Evolutionary conservation across 64 coral and sea anemone species (phyloP).

Genomic region (Platygyra sinensis): DNA sequence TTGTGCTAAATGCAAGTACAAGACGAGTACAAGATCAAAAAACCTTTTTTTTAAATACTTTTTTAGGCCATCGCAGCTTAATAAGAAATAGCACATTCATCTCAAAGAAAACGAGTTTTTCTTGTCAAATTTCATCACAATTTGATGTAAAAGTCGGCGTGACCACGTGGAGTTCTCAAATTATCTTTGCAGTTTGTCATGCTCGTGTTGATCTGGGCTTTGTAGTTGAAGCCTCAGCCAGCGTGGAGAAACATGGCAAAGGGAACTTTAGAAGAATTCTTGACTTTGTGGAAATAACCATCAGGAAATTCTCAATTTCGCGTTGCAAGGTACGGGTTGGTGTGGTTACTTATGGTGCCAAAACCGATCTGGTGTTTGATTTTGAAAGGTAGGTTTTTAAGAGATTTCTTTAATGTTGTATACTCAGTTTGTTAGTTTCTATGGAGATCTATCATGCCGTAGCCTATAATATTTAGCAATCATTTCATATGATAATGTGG

Average conservation of each 20-base stretch:
- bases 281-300: conserved; percentile 55
- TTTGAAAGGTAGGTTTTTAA: conserved; percentile 32
- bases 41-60: too few species aligned
- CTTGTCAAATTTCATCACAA: not conserved
- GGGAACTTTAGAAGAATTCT: conserved; percentile 63
- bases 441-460: too few species aligned
- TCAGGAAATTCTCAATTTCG: conserved; percentile 54
- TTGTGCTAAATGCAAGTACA: too few species aligned
- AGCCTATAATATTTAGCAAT: too few species aligned
- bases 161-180: not conserved
- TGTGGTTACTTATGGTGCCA: conserved; percentile 46
- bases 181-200: conserved; percentile 11
- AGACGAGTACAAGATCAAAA: too few species aligned
- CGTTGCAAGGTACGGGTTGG: conserved; percentile 30
- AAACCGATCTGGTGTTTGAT: conserved; percentile 52
- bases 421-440: too few species aligned
- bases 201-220: conserved; percentile 43
- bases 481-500: too few species aligned
- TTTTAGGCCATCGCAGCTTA: too few species aligned
- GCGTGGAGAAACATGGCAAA: conserved; percentile 59
- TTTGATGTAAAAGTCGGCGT: not conserved
- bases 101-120: not conserved
- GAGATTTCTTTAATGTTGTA: not conserved
- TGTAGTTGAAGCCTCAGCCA: conserved; percentile 62
- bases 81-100: too few species aligned